Evolutionary conservation across 2,888 invertebrate species (phyloP).

Genomic region (Eilema sororculum): DNA sequence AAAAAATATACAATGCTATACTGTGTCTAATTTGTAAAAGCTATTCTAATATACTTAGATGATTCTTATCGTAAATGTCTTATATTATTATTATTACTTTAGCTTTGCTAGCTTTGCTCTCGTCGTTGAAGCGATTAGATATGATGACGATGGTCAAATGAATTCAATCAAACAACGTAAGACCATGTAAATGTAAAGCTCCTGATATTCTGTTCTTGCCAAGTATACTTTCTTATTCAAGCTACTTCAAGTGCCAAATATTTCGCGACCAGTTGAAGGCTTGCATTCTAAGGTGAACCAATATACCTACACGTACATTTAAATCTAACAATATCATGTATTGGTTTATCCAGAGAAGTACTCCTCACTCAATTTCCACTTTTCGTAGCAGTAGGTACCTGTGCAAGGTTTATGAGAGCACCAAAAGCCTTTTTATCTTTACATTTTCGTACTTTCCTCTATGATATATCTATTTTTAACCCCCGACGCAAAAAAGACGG

Average conservation of each 20-base stretch:
- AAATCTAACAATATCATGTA: background rate
- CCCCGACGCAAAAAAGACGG: too few relatives aligned
- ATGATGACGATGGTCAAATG: background rate
- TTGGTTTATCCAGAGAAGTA: background rate
- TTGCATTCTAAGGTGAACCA: background rate
- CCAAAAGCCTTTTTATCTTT: background rate
- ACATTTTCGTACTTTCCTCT: too few relatives aligned
- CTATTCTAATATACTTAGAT: too few relatives aligned
- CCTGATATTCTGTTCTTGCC: background rate
- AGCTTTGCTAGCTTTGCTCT: too few relatives aligned
- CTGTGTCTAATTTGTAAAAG: too few relatives aligned
- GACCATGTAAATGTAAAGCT: background rate
- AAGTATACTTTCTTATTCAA: background rate
- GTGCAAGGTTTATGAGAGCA: too few relatives aligned
- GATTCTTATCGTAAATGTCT: too few relatives aligned
- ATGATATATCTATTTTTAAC: too few relatives aligned
- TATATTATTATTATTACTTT: too few relatives aligned
- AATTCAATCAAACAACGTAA: background rate
- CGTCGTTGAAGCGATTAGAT: too few relatives aligned
- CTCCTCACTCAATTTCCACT: background rate
- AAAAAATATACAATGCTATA: background rate
- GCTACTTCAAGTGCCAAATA: background rate
- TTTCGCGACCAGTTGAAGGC: background rate
- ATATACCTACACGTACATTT: background rate
- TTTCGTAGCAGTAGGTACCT: background rate